Conservation (phyloP, 2,797 vertebrate species). For the Cossypha heuglini region DNA sequence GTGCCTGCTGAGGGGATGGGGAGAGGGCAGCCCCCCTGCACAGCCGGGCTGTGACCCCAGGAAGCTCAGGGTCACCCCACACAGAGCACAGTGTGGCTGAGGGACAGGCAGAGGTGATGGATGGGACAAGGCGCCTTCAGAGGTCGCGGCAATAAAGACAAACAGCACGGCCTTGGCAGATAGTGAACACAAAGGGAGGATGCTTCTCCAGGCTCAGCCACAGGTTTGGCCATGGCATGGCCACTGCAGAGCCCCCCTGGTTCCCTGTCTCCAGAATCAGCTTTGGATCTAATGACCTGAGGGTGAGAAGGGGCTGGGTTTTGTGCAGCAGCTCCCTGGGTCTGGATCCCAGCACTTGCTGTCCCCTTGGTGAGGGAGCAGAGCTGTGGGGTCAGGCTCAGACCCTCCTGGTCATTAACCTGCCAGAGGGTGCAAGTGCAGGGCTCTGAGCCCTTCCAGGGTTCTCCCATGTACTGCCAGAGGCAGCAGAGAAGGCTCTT, state of each 20-base stretch:
- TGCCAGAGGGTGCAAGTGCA: neutral
- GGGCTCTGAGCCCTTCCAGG: neutral
- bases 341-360: fast-evolving
- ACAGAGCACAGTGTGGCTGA: neutral
- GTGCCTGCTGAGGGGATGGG: neutral
- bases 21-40: neutral
- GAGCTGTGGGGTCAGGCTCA: neutral
- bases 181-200: slow-evolving; percentile 9
- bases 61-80: neutral
- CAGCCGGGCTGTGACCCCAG: slow-evolving; percentile 9
- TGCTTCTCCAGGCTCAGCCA: neutral
- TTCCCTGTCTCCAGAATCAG: fast-evolving
- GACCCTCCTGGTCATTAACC: neutral
- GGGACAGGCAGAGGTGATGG: neutral
- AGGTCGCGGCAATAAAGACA: neutral
- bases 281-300: neutral
- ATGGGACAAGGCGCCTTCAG: neutral
- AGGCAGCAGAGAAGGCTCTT: neutral
- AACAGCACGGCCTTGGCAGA: slow-evolving; percentile 2
- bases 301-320: neutral
- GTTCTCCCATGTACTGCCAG: fast-evolving
- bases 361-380: neutral
- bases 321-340: neutral
- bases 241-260: neutral
- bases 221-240: fast-evolving